phyloP scores from a whole-genome alignment of 2,797 vertebrate genomes.

The Poecilia velifera region DNA sequence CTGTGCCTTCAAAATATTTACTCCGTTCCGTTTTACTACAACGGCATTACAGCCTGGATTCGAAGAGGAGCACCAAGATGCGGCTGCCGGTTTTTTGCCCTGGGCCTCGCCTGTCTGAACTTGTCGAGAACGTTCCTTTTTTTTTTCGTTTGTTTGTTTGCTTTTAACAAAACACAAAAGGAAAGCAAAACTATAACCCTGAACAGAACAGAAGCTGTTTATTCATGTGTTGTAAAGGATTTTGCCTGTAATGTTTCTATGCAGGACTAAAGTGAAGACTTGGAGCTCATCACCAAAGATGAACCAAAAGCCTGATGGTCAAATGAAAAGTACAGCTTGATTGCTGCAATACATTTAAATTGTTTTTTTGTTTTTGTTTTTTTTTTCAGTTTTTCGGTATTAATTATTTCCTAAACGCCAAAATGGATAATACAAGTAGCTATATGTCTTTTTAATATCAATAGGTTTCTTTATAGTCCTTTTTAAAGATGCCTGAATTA shows the following conservation, averaged over 20 bases:
- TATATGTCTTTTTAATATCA: background rate
- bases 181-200: background rate
- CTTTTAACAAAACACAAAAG: background rate
- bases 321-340: background rate
- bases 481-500: background rate
- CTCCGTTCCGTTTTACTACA: background rate
- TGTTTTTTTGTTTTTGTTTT: background rate
- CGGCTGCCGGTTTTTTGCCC: background rate
- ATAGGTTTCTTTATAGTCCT: background rate
- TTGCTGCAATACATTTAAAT: background rate
- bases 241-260: background rate
- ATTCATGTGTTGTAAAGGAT: background rate
- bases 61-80: conserved; percentile 4
- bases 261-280: background rate
- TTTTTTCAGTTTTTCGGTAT: background rate
- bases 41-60: background rate
- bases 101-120: background rate
- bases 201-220: background rate
- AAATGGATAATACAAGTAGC: background rate
- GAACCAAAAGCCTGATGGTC: background rate
- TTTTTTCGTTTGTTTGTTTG: background rate
- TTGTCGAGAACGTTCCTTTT: background rate
- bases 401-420: background rate
- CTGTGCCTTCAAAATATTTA: conserved; percentile 1
- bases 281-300: background rate